Evolutionary conservation across 2,888 invertebrate species (phyloP), one percentile per base, ranked within the genome.

Genomic region (Folsomia candida): DNA sequence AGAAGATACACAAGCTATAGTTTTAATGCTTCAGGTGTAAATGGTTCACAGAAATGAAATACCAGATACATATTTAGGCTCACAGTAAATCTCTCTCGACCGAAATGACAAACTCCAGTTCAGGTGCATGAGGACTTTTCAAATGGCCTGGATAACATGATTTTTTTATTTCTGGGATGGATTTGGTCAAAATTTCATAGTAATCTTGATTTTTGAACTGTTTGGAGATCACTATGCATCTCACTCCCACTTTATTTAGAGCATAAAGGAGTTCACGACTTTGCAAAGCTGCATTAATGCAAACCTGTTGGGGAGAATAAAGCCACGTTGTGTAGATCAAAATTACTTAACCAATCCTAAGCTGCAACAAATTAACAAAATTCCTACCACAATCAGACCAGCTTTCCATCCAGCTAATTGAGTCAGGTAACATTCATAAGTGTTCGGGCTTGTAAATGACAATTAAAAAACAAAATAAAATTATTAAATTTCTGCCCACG

Each of bases 251-350:
- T 83, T 91, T 91, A 51, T 88, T 86, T 18, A 94, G 81, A 65
- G 89, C 89, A 81, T 89, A 91, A 65, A 88, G 85, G 1, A 94
- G 79, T 82, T 94, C 94, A 18, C 84, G 82, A 0, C 86, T 84
- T 81, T 88, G 87, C 81, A 90, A 92, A 0, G 87, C 87, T 0
- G 93, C 89, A 82, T 94, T 94, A 29, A 93, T 86, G 69, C 89
- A 89, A 11, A 91, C 91, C 85, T 89, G 83, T 47, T 83, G 82
- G 29, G 25, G 9, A 47, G 11, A 22, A 47, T 11, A 67, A 25
- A 20, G 57, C 27, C 2, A 20, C 47, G 22, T 51, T 51, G 18
- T 59, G n/a, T n/a, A n/a, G n/a, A n/a, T n/a, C 51, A 37, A 37
- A 37, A 37, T 37, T 9, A 37, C 4, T 37, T 9, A 37, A 14